These are phyloP conservation scores for Pristionchus maxplancki DNA, from an alignment of 2,888 invertebrate species.

Conservation along the genomic window DNA sequence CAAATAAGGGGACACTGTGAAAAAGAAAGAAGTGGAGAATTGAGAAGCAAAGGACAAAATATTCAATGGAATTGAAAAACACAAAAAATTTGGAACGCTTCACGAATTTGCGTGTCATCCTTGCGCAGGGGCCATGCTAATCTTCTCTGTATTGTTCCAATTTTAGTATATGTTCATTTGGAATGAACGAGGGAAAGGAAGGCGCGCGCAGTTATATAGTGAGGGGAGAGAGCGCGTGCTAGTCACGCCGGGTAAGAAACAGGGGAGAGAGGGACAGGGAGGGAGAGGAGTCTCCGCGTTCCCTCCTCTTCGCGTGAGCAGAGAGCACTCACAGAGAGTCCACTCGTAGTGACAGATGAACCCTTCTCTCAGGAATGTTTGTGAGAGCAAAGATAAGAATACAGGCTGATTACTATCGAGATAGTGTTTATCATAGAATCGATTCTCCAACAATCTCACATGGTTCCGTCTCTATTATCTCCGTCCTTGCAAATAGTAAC, in stretches of 20 bases:
- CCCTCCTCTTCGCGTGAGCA: not conserved
- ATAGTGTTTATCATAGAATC: not conserved
- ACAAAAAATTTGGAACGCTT: slow-evolving; percentile 85
- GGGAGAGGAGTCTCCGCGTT: not conserved
- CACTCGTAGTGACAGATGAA: slow-evolving; percentile 36
- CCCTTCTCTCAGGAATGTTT: not conserved
- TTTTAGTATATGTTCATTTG: slow-evolving; percentile 83
- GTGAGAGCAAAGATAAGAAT: not conserved
- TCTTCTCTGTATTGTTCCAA: slow-evolving; percentile 94
- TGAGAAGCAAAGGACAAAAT: not conserved
- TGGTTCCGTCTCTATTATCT: not conserved
- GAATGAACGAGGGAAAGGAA: slow-evolving; percentile 58
- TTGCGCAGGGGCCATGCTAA: slow-evolving; percentile 93
- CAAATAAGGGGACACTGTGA: not conserved
- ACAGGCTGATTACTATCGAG: not conserved
- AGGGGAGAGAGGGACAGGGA: not conserved
- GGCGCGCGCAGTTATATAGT: slow-evolving; percentile 10
- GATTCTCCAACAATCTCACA: not conserved
- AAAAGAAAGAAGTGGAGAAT: not conserved
- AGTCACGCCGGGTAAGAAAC: slow-evolving; percentile 34
- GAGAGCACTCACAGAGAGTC: slow-evolving; percentile 7
- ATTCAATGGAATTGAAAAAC: not conserved
- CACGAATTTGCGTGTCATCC: slow-evolving; percentile 94
- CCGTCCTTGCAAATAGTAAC: slow-evolving; percentile 4
- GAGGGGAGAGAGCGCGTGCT: not conserved